Evolutionary conservation across 92 coral and sea anemone species (phyloP).

Genomic region (Zoanthus gigantus): DNA sequence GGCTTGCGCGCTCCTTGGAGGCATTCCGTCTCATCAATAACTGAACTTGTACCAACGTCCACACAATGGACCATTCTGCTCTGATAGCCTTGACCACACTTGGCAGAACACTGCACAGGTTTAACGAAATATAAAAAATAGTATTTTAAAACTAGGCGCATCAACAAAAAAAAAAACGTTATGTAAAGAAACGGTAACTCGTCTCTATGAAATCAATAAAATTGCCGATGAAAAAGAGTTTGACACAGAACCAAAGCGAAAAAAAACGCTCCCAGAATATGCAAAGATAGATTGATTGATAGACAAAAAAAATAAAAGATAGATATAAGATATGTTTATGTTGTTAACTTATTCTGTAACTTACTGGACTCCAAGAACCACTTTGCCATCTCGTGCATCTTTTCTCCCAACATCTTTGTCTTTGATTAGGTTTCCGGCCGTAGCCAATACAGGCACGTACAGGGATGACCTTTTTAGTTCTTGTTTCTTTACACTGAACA

Average conservation of each 20-base stretch:
- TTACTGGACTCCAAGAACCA: conserved; percentile 32
- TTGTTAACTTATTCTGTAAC: not conserved
- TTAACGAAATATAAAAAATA: not conserved
- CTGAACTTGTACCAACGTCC: conserved; percentile 25
- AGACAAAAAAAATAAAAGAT: too few relatives aligned
- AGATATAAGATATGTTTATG: too few relatives aligned
- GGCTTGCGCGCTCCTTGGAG: not conserved
- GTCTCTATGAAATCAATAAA: too few relatives aligned
- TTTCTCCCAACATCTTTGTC: not conserved
- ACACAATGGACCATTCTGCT: conserved; percentile 15
- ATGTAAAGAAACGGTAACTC: too few relatives aligned
- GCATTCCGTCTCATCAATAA: conserved; percentile 17
- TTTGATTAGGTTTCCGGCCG: conserved; percentile 14
- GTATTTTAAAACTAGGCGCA: not conserved
- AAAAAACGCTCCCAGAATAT: too few relatives aligned
- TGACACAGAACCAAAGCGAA: too few relatives aligned
- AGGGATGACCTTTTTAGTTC: conserved; percentile 11
- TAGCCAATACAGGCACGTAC: not conserved
- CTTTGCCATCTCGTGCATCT: conserved; percentile 31
- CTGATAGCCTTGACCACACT: conserved; percentile 40
- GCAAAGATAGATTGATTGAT: too few relatives aligned
- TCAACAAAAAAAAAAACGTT: too few relatives aligned
- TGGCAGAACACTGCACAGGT: conserved; percentile 24
- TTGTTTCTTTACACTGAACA: conserved; percentile 26
- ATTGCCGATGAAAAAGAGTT: too few relatives aligned